Evolutionary conservation across 2,888 invertebrate genomes (phyloP).

Genomic region (Rhagium mordax): DNA sequence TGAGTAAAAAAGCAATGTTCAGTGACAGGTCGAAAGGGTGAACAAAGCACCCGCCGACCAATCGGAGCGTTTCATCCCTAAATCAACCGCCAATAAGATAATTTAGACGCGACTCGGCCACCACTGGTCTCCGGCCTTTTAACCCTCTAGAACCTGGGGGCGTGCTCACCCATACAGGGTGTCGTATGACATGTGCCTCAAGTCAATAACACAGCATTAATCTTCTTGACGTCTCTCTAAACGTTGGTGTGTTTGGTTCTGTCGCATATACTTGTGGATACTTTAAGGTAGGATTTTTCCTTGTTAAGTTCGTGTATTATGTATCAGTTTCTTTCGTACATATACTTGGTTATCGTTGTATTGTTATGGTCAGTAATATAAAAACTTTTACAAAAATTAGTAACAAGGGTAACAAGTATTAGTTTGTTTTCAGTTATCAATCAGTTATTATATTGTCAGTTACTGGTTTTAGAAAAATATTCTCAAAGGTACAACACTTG

Average conservation of each 20-base stretch:
- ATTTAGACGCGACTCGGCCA: constrained; percentile 52
- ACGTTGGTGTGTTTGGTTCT: constrained; percentile 13
- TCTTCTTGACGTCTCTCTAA: constrained; percentile 18
- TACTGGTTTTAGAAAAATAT: no score
- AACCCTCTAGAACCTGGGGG: constrained; percentile 59
- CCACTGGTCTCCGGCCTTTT: constrained; percentile 63
- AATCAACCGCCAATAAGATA: constrained; percentile 54
- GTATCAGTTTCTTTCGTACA: background rate
- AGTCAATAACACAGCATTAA: constrained; percentile 19
- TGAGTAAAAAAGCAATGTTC: constrained; percentile 53
- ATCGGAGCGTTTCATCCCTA: constrained; percentile 52
- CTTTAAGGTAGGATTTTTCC: constrained; percentile 7
- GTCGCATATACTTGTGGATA: background rate
- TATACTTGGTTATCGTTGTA: no score
- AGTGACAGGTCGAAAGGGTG: constrained; percentile 65
- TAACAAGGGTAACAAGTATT: no score
- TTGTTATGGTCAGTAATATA: no score
- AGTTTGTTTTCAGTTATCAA: no score
- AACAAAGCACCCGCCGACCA: constrained; percentile 60
- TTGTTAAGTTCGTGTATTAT: background rate
- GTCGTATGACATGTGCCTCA: constrained; percentile 23
- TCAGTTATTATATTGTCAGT: no score
- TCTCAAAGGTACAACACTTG: no score
- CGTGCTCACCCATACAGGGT: constrained; percentile 55
- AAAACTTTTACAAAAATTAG: no score